A percentile compares a stretch with the other conserved stretches of the same genome.
These are phyloP conservation scores for Ophioninae sp. DNA, from an alignment of 2,888 invertebrate genomes.

Conservation along the genomic window DNA sequence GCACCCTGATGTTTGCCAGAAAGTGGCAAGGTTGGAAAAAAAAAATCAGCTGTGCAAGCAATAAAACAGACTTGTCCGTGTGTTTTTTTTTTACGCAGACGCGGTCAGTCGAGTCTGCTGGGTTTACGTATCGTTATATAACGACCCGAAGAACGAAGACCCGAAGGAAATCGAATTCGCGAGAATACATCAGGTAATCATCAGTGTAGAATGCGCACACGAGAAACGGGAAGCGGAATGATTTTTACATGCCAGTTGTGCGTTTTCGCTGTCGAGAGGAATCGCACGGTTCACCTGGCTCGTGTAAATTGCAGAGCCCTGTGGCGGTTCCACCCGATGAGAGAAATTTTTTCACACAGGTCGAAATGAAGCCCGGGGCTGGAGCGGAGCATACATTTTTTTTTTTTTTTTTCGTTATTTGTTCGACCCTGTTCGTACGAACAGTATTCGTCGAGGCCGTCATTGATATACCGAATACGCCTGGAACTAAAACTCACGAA, in stretches of 20 bases:
- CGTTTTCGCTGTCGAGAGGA: constrained; percentile 41
- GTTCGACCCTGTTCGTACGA: constrained; percentile 60
- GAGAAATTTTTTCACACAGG: constrained; percentile 52
- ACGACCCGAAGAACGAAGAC: constrained; percentile 46
- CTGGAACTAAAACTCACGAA: constrained; percentile 18
- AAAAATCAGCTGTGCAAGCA: constrained; percentile 30
- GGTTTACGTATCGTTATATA: constrained; percentile 21
- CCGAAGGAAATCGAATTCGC: constrained; percentile 49
- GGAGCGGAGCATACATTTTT: constrained; percentile 59
- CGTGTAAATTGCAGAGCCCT: constrained; percentile 66
- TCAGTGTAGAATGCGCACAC: constrained; percentile 27
- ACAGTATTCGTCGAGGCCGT: constrained; percentile 44
- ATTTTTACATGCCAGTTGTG: constrained; percentile 63
- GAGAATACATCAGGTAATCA: constrained; percentile 42
- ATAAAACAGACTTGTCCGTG: constrained; percentile 23
- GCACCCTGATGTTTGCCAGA: not conserved
- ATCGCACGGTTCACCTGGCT: constrained; percentile 46
- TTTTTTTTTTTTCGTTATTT: constrained; percentile 64
- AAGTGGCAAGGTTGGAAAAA: constrained; percentile 15
- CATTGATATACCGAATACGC: not conserved
- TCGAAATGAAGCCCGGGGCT: constrained; percentile 40
- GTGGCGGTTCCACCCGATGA: constrained; percentile 64
- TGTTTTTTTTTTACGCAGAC: constrained; percentile 8
- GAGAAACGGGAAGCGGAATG: constrained; percentile 56
- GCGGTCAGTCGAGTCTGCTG: constrained; percentile 36